Percentiles rank a stretch among this genome's conserved stretches.
These are phyloP conservation scores for Troilus luridus DNA, from an alignment of 2,888 invertebrate species.

Conservation along the genomic window DNA sequence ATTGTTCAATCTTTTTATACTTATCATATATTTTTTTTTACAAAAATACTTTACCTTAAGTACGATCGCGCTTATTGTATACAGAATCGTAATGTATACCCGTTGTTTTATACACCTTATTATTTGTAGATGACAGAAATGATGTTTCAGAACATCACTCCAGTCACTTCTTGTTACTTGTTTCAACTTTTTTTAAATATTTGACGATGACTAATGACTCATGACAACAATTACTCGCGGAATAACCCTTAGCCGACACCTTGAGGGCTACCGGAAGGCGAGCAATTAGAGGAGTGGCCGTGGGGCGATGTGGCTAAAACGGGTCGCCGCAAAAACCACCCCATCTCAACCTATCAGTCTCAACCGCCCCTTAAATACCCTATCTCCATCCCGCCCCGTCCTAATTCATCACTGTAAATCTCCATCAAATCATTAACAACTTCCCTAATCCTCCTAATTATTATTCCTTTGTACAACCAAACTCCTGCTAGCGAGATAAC, in stretches of 20 bases:
- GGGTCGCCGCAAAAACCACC: slow-evolving; percentile 31
- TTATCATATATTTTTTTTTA: no score
- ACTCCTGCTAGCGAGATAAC: not conserved
- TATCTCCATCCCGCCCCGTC: not conserved
- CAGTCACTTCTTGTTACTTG: no score
- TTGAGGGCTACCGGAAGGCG: not conserved
- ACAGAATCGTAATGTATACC: no score
- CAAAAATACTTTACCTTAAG: no score
- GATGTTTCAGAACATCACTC: no score
- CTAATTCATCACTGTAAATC: slow-evolving; percentile 30
- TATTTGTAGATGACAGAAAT: no score
- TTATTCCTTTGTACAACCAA: not conserved
- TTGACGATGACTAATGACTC: not conserved
- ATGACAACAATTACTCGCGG: not conserved
- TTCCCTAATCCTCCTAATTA: not conserved
- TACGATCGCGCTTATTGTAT: no score
- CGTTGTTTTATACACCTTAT: no score
- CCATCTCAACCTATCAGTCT: slow-evolving; percentile 24
- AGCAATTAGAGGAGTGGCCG: slow-evolving; percentile 1
- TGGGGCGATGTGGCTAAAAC: slow-evolving; percentile 10
- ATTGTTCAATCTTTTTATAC: no score
- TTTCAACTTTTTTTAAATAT: no score
- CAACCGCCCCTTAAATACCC: slow-evolving; percentile 26
- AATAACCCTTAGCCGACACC: slow-evolving; percentile 3
- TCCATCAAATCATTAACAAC: slow-evolving; percentile 37